phyloP scores from a whole-genome alignment of 1,140 invertebrate genomes.

The Tyrophagus putrescentiae region DNA sequence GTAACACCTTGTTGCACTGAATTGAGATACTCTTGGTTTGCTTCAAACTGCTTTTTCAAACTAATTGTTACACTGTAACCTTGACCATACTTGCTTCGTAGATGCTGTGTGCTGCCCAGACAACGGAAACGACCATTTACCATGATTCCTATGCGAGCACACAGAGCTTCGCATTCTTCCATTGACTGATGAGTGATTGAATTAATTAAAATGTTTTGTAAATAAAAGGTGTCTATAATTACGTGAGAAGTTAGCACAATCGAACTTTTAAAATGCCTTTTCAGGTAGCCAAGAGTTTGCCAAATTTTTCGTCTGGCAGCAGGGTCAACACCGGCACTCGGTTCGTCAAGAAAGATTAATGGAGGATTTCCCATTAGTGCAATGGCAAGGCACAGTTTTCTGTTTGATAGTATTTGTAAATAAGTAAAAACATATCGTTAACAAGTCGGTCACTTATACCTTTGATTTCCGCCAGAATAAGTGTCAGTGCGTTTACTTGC shows the following conservation, averaged over 20 bases:
- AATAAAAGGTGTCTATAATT: too few species aligned
- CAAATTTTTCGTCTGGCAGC: constrained; percentile 36
- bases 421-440: too few species aligned
- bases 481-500: constrained; percentile 28
- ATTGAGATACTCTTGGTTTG: not conserved
- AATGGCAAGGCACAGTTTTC: constrained; percentile 40
- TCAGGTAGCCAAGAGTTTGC: constrained; percentile 40
- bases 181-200: too few species aligned
- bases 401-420: too few species aligned
- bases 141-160: constrained; percentile 24
- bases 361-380: constrained; percentile 37
- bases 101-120: constrained; percentile 19
- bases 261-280: constrained; percentile 4
- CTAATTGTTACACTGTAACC: constrained; percentile 38
- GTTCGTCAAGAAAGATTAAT: constrained; percentile 36
- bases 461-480: constrained; percentile 41
- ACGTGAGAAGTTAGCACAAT: constrained; percentile 31
- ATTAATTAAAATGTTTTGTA: too few species aligned
- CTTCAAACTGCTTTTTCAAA: not conserved
- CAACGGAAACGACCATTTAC: not conserved
- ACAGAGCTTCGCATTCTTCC: constrained; percentile 33
- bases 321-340: constrained; percentile 39
- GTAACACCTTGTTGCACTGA: too few species aligned
- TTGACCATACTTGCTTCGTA: constrained; percentile 41
- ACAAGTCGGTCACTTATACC: too few species aligned